Evolutionary conservation across 1,140 invertebrate species (phyloP).

Genomic region (Drosophila bocqueti): DNA sequence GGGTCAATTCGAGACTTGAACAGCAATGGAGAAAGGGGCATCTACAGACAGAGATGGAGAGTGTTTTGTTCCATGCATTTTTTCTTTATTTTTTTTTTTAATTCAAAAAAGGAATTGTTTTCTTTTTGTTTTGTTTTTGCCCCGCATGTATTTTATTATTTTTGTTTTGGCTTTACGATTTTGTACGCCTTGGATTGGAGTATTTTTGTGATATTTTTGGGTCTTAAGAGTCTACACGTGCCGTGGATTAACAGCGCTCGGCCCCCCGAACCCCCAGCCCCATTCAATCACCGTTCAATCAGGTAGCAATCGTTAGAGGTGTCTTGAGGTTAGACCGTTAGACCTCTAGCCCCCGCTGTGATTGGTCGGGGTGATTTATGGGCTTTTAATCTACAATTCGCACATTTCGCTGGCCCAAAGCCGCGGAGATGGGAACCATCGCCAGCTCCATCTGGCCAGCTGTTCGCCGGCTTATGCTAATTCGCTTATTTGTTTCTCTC

Average conservation of each 20-base stretch:
- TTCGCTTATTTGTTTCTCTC: constrained; percentile 50
- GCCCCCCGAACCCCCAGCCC: constrained; percentile 13
- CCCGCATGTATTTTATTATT: constrained; percentile 13
- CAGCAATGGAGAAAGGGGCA: constrained; percentile 26
- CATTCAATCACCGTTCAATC: constrained; percentile 32
- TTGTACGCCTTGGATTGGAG: constrained; percentile 29
- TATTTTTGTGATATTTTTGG: constrained; percentile 35
- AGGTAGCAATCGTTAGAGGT: constrained; percentile 23
- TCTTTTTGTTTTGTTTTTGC: background rate
- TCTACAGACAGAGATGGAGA: constrained; percentile 28
- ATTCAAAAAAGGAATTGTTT: constrained; percentile 22
- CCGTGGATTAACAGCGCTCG: constrained; percentile 64
- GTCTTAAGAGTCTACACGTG: constrained; percentile 76
- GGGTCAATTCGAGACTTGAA: constrained; percentile 43
- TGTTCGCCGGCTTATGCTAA: constrained; percentile 55
- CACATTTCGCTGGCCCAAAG: constrained; percentile 30
- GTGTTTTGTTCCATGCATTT: constrained; percentile 22
- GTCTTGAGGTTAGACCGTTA: constrained; percentile 60
- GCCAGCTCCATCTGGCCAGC: constrained; percentile 5
- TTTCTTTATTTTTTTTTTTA: background rate
- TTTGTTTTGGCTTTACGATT: constrained; percentile 26
- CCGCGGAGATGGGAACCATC: constrained; percentile 32
- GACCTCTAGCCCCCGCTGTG: constrained; percentile 20
- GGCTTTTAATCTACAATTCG: constrained; percentile 52
- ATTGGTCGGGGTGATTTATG: constrained; percentile 54